Conservation (phyloP, 2,797 vertebrate species). For the Discoglossus pictus region DNA sequence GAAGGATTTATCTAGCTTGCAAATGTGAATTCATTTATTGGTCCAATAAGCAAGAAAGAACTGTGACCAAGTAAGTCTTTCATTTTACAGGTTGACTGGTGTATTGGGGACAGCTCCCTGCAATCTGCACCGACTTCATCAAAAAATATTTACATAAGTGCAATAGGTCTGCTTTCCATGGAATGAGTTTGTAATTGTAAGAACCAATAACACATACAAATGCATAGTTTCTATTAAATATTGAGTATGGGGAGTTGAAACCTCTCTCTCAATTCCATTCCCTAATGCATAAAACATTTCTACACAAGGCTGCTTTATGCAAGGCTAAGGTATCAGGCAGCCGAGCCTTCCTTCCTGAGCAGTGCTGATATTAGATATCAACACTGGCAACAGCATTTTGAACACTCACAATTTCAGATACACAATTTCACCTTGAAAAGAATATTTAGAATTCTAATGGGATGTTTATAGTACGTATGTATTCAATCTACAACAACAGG, state of each 20-base stretch:
- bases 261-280: conserved; percentile 22
- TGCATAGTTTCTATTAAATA: conserved; percentile 47
- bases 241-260: conserved; percentile 38
- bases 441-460: too few species aligned
- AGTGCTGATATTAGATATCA: conserved; percentile 20
- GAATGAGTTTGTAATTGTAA: conserved; percentile 46
- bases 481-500: too few species aligned
- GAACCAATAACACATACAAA: conserved; percentile 49
- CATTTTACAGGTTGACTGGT: conserved; percentile 47
- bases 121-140: conserved; percentile 48
- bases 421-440: background rate
- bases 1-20: conserved; percentile 84
- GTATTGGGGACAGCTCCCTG: conserved; percentile 40
- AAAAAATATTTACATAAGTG: conserved; percentile 47
- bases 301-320: conserved; percentile 11
- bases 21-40: conserved; percentile 79
- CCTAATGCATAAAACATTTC: conserved; percentile 29
- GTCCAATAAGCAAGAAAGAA: conserved; percentile 70
- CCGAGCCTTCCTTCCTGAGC: background rate
- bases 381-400: background rate
- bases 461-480: too few species aligned
- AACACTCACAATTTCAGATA: conserved; percentile 21
- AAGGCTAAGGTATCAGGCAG: conserved; percentile 20
- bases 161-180: conserved; percentile 46
- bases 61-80: conserved; percentile 49